Conservation (phyloP, 2,113 vertebrate species). For the Aptenodytes patagonicus region DNA sequence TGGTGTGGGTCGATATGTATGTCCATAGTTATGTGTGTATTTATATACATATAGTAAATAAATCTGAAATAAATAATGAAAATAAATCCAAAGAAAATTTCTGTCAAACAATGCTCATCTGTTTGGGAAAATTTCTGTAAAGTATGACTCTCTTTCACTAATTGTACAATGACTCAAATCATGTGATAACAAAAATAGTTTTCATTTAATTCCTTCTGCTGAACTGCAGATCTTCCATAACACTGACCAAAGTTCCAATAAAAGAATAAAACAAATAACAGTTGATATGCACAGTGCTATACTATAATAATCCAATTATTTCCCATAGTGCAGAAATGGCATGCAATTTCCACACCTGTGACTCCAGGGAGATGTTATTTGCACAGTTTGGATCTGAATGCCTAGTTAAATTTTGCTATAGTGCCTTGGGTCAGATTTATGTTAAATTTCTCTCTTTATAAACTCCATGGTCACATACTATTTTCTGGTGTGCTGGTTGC, state of each 20-base stretch:
- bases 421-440: conserved; percentile 17
- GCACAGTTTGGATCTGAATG: conserved; percentile 68
- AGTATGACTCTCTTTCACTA: background rate
- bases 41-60: background rate
- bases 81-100: background rate
- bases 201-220: background rate
- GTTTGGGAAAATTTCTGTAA: background rate
- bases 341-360: conserved; percentile 68
- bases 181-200: background rate
- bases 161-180: background rate
- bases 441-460: conserved; percentile 35
- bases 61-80: background rate
- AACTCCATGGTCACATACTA: background rate
- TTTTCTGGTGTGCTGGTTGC: conserved; percentile 36
- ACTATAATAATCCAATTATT: conserved; percentile 68
- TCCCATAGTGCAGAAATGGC: conserved; percentile 55
- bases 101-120: background rate
- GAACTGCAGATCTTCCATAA: background rate
- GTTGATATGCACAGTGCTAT: conserved; percentile 30
- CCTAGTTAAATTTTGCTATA: conserved; percentile 37
- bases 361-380: conserved; percentile 63
- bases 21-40: background rate
- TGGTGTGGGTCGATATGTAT: background rate
- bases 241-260: background rate
- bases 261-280: conserved; percentile 34